Evolutionary conservation across 2,113 vertebrate species (phyloP), one percentile per base, ranked within the genome.

Genomic region (Myotis brandtii): DNA sequence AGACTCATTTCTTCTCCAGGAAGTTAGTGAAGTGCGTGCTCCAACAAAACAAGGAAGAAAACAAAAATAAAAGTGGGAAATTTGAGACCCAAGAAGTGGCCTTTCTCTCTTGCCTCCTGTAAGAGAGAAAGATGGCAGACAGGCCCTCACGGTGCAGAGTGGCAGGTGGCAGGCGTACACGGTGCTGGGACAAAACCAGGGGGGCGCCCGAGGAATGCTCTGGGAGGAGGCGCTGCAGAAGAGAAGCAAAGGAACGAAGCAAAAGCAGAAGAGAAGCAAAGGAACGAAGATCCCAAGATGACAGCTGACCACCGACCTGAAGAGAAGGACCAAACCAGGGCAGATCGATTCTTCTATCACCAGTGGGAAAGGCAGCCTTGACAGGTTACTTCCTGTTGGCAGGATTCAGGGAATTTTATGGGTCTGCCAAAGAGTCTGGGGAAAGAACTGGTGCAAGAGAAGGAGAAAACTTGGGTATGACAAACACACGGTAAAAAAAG

Each of bases 171-270:
- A 27, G 59, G 59, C 9, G 21, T 62, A 11, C 10, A 27, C 16
- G 6, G 20, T 0, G 25, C 18, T 0, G 12, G 18, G 30, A 0
- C 0, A 5, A 81, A 34, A 14, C 2, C 0, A 0, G 17, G 56
- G 0, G 5, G 2, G 21, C 25, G 40, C 48, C 34, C 48, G 32
- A 25, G 34, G 23, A 59, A 43, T 48, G 23, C n/a, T 5, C 48
- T 50, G 5, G 4, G 30, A 32, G 0, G 2, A 17, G 43, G 5
- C 2, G 0, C 37, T 13, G 16, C 37, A n/a, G n/a, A n/a, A n/a
- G n/a, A n/a, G n/a, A n/a, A n/a, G n/a, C n/a, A n/a, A n/a, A n/a
- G n/a, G n/a, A n/a, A n/a, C n/a, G n/a, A n/a, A n/a, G n/a, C 52
- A 46, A 72, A 93, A 79, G 86, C 21, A 62, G 20, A 87, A 79